phyloP scores from a whole-genome alignment of 1,140 invertebrate genomes.

The Elymnias hypermnestra region DNA sequence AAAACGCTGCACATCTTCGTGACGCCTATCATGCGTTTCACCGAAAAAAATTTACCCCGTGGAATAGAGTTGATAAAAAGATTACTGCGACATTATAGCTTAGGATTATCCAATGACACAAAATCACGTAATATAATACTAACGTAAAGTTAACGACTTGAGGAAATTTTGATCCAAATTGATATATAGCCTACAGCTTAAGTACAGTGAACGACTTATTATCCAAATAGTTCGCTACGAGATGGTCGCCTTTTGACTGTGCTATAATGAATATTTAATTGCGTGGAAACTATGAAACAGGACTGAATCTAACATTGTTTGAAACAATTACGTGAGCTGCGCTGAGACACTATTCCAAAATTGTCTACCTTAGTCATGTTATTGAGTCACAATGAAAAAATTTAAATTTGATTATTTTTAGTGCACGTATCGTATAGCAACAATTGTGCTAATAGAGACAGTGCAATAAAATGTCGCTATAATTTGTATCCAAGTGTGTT shows the following conservation, averaged over 20 bases:
- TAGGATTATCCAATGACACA: too few relatives aligned
- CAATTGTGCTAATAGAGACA: too few relatives aligned
- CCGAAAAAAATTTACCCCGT: too few relatives aligned
- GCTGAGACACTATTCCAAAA: constrained; percentile 8
- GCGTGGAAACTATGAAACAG: constrained; percentile 44
- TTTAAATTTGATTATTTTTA: constrained; percentile 3
- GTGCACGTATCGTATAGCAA: neutral
- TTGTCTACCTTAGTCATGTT: constrained; percentile 6
- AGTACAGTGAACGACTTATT: constrained; percentile 24
- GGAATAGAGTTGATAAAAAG: too few relatives aligned
- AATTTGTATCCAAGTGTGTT: too few relatives aligned
- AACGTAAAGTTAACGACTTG: neutral
- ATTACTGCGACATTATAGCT: too few relatives aligned
- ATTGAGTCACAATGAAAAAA: constrained; percentile 5
- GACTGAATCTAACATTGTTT: constrained; percentile 35
- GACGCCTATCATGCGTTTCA: too few relatives aligned
- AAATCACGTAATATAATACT: neutral
- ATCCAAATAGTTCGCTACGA: constrained; percentile 38
- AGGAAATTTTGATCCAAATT: constrained; percentile 10
- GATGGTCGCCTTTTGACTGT: constrained; percentile 36
- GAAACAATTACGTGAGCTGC: constrained; percentile 16
- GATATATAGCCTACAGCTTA: constrained; percentile 23
- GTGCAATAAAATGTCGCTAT: too few relatives aligned
- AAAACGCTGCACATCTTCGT: too few relatives aligned
- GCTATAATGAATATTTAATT: constrained; percentile 71